phyloP scores from a whole-genome alignment of 2,113 vertebrate species.

The Tupaia chinensis region DNA sequence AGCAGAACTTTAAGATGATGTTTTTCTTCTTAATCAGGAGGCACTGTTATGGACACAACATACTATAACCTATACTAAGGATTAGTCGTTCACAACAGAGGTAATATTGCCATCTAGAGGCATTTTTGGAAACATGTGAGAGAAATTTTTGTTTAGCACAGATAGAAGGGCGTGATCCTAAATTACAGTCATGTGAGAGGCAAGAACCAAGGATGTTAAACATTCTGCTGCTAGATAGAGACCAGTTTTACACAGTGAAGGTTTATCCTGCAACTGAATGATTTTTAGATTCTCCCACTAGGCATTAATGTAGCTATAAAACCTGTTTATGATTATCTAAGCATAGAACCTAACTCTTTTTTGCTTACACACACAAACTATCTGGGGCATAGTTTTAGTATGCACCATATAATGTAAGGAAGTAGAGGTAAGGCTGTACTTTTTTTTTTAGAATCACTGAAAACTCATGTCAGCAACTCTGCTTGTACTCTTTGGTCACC shows the following conservation, averaged over 20 bases:
- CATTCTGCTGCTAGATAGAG: neutral
- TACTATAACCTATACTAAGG: neutral
- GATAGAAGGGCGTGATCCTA: neutral
- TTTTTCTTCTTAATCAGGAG: neutral
- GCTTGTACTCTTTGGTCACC: neutral
- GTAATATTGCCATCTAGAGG: constrained; percentile 70
- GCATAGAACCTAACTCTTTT: neutral
- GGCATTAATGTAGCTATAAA: neutral
- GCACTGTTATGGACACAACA: neutral
- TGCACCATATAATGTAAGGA: neutral
- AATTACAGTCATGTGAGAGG: neutral
- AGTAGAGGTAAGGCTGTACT: neutral
- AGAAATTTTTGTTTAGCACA: neutral
- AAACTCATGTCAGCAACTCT: neutral
- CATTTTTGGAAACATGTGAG: constrained; percentile 19
- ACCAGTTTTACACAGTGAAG: neutral
- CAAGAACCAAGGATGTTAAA: neutral
- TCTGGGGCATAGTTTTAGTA: neutral
- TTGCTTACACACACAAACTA: neutral
- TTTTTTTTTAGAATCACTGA: constrained; percentile 8
- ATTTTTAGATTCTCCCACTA: neutral
- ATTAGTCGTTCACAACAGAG: neutral
- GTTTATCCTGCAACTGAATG: neutral
- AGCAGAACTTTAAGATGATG: constrained; percentile 40
- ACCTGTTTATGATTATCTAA: constrained; percentile 15